Conservation (phyloP, 2,888 invertebrate genomes). For the Cosmia trapezina region DNA sequence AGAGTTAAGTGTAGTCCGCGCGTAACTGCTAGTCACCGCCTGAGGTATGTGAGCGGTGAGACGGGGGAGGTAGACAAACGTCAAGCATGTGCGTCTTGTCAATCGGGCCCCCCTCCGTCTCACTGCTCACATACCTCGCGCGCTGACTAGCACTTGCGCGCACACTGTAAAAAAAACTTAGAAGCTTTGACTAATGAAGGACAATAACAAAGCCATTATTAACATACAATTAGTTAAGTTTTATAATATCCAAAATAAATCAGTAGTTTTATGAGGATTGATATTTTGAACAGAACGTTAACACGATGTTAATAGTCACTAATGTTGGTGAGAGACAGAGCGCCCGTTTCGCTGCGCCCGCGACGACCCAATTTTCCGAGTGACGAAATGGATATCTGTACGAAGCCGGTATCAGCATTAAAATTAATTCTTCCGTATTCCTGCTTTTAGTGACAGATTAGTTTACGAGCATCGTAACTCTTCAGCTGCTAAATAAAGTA, state of each 20-base stretch:
- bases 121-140: too few species aligned
- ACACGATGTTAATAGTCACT: constrained; percentile 85
- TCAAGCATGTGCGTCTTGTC: too few species aligned
- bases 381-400: constrained; percentile 76
- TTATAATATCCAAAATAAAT: constrained; percentile 64
- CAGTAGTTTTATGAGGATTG: constrained; percentile 70
- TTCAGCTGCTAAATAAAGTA: constrained; percentile 64
- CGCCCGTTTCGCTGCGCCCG: constrained; percentile 67
- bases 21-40: too few species aligned
- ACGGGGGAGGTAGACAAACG: too few species aligned
- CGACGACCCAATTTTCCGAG: constrained; percentile 77
- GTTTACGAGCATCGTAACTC: constrained; percentile 76
- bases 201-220: constrained; percentile 58
- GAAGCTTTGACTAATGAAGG: constrained; percentile 33
- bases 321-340: constrained; percentile 70
- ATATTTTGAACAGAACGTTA: constrained; percentile 81
- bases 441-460: constrained; percentile 76
- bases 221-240: constrained; percentile 68
- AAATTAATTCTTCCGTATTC: constrained; percentile 78
- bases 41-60: too few species aligned
- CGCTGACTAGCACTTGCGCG: too few species aligned
- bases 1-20: not conserved
- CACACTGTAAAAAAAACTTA: not conserved
- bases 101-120: too few species aligned
- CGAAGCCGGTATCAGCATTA: constrained; percentile 73